Base-by-base conservation (phyloP, 2,113 vertebrate genomes). In the Dendropsophus ebraccatus region DNA sequence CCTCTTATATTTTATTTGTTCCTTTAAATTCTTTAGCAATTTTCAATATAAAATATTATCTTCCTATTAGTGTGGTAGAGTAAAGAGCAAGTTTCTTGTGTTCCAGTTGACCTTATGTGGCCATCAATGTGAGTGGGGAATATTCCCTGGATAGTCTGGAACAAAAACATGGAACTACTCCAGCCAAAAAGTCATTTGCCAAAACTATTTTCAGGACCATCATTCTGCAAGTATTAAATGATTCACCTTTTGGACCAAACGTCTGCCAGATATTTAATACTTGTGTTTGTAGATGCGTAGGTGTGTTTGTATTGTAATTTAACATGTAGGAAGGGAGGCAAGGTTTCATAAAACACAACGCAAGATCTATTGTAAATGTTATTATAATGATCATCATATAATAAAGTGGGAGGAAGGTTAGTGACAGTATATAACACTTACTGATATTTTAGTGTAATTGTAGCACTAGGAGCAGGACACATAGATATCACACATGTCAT, bases 161-260 rank as follows among this genome's bases (percentile, higher is more conserved):
- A 56, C 77, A 58, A 28, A 78, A 79, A 58, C 54, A 56, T 41
- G 13, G 77, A 60, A 79, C 54, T n/a, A 56, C 32, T 37, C 77
- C 30, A 60, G 77, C 52, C 52, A 58, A 60, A 60, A 37, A 79
- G 52, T 14, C 52, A 58, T 60, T 79, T 79, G 77, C 77, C 77
- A 79, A 41, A 60, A 58, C 77, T 79, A 79, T 79, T 79, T 79
- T 79, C 77, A 79, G 77, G 77, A 56, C 28, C 41, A 58, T 79
- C 77, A 79, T 79, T 79, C 54, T 60, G 23, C 77, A 37, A 79
- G 52, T 37, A 60, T 79, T 17, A 79, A 6, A 58, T 56, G 54
- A 60, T 14, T 79, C 52, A 79, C 74, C 47, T 76, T 76, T 76
- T 76, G 25, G 28, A 76, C 47, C 74, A 76, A 76, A 76, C 47